These are phyloP conservation scores for Anguilla megastoma DNA, from an alignment of 2,797 vertebrate genomes.

Conservation along the genomic window DNA sequence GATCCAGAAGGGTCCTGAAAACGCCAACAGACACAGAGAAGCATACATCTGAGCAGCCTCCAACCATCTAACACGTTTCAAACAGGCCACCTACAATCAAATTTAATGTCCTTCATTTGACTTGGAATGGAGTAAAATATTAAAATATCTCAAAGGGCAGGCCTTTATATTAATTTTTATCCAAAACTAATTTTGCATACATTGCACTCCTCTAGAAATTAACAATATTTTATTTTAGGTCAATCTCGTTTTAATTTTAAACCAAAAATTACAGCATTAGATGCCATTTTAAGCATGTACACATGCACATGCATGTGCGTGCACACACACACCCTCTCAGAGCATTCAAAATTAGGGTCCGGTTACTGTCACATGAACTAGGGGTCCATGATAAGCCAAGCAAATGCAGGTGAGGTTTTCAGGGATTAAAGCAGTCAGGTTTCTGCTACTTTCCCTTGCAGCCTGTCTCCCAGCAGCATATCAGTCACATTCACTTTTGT, in stretches of 20 bases:
- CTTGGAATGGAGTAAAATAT: neutral
- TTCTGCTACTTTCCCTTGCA: neutral
- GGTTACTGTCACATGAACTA: neutral
- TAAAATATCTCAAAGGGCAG: neutral
- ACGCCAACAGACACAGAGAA: slow-evolving; percentile 32
- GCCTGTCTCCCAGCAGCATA: neutral
- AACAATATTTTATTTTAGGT: neutral
- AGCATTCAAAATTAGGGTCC: neutral
- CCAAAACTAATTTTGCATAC: neutral
- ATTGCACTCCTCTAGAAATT: neutral
- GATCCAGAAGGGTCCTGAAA: slow-evolving; percentile 96
- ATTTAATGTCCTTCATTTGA: neutral
- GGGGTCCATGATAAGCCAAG: neutral
- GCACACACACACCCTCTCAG: neutral
- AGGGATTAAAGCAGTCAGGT: slow-evolving; percentile 6
- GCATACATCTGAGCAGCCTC: neutral
- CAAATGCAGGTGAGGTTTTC: neutral
- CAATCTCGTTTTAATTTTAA: neutral
- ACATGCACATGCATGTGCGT: neutral
- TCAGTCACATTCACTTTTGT: neutral
- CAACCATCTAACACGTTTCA: neutral
- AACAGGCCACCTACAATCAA: neutral
- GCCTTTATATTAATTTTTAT: neutral
- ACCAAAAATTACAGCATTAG: neutral
- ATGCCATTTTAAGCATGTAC: neutral